These are phyloP conservation scores for Plutomurus gul DNA, from an alignment of 1,140 invertebrate species.

Conservation along the genomic window DNA sequence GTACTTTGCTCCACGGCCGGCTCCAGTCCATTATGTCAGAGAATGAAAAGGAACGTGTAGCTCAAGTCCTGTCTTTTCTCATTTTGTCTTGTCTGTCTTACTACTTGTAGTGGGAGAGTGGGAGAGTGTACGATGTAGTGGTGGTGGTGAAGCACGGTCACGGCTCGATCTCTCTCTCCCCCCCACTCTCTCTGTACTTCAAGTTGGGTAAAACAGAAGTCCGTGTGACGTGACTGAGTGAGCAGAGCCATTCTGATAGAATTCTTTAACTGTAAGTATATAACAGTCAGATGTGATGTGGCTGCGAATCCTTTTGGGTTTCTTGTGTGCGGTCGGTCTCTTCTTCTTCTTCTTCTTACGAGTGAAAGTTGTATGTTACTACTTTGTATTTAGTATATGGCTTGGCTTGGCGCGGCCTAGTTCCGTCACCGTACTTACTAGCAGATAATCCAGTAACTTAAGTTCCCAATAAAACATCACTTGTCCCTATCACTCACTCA, in stretches of 20 bases:
- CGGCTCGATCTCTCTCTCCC: no score
- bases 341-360: no score
- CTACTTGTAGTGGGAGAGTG: background rate
- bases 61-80: background rate
- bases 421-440: conserved; percentile 5
- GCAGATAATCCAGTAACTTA: conserved; percentile 19
- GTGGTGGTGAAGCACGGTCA: no score
- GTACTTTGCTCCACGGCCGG: conserved; percentile 7
- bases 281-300: background rate
- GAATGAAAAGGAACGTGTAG: background rate
- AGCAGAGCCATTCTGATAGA: background rate
- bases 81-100: background rate
- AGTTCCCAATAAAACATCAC: conserved; percentile 29
- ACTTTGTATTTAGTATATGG: background rate
- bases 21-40: conserved; percentile 17
- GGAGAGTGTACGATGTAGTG: background rate
- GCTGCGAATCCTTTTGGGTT: background rate
- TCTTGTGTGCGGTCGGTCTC: no score
- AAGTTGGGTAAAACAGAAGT: background rate
- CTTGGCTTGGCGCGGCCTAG: background rate
- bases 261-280: background rate
- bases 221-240: background rate
- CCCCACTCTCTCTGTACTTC: no score
- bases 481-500: conserved; percentile 25
- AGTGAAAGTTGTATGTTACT: background rate